Evolutionary conservation across 2,888 invertebrate genomes (phyloP).

Genomic region (Chaitophorus viminalis): DNA sequence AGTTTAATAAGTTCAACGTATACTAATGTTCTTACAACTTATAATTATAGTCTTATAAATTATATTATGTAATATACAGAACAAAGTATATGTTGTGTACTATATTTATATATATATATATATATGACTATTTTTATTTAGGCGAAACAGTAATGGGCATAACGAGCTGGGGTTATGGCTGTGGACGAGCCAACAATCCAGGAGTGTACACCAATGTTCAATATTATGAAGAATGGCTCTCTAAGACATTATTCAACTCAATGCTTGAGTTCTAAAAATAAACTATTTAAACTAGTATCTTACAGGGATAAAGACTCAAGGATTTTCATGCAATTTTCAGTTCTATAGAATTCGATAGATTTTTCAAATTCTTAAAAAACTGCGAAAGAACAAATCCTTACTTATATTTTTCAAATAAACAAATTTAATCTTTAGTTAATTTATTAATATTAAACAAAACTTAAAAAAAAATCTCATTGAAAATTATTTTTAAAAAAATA

Average conservation of each 20-base stretch:
- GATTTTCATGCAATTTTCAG: background rate
- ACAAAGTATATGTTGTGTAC: no score
- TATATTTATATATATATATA: background rate
- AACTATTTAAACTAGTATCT: background rate
- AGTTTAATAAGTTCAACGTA: no score
- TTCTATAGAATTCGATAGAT: no score
- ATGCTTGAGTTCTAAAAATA: constrained; percentile 30
- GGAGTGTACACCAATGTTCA: constrained; percentile 78
- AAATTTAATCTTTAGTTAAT: no score
- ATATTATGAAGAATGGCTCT: constrained; percentile 76
- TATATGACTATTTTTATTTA: constrained; percentile 8
- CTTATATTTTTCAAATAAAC: no score
- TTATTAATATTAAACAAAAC: no score
- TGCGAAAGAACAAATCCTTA: no score
- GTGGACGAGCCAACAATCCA: constrained; percentile 78
- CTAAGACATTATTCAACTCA: constrained; percentile 69
- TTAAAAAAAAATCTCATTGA: no score
- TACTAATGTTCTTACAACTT: no score
- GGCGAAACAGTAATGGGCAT: constrained; percentile 74
- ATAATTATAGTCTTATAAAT: no score
- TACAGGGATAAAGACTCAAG: background rate
- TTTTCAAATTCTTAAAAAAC: background rate
- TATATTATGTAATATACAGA: no score
- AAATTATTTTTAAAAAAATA: no score
- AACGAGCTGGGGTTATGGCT: constrained; percentile 82